Conservation (phyloP, 2,797 vertebrate species). For the Micropoecilia bifurca region DNA sequence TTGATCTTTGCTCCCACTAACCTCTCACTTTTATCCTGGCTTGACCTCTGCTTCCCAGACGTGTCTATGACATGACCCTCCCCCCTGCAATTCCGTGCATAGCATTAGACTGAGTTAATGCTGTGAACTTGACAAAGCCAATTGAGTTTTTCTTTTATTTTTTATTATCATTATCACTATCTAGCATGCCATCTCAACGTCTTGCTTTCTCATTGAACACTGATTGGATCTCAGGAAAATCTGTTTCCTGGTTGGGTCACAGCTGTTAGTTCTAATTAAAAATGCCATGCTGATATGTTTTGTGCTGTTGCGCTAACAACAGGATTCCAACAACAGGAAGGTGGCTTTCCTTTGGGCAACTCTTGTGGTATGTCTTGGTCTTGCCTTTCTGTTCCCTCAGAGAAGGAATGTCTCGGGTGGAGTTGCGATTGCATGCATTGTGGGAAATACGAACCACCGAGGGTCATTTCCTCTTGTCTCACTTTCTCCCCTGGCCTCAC, state of each 20-base stretch:
- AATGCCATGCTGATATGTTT: constrained; percentile 28
- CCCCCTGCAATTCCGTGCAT: background rate
- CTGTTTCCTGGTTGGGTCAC: constrained; percentile 48
- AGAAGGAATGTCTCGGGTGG: constrained; percentile 58
- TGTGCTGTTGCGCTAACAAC: constrained; percentile 7
- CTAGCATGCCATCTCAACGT: constrained; percentile 23
- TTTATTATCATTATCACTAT: constrained; percentile 9
- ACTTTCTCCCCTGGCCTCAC: constrained; percentile 26
- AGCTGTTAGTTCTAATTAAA: constrained; percentile 27
- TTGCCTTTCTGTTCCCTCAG: constrained; percentile 23
- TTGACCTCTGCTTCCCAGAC: constrained; percentile 36
- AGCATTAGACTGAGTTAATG: constrained; percentile 35
- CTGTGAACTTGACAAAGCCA: constrained; percentile 28
- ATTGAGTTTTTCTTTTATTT: constrained; percentile 1
- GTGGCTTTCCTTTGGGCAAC: constrained; percentile 62
- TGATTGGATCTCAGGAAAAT: constrained; percentile 43
- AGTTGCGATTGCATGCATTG: constrained; percentile 35
- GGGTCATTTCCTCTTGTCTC: constrained; percentile 72
- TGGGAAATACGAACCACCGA: constrained; percentile 34
- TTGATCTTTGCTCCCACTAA: constrained; percentile 26
- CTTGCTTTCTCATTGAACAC: constrained; percentile 34
- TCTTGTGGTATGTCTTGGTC: constrained; percentile 28
- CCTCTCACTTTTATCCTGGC: constrained; percentile 42
- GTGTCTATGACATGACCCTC: constrained; percentile 9
- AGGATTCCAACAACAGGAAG: constrained; percentile 53